Conservation (phyloP, 2,113 vertebrate genomes). For the Lasiurus borealis region DNA sequence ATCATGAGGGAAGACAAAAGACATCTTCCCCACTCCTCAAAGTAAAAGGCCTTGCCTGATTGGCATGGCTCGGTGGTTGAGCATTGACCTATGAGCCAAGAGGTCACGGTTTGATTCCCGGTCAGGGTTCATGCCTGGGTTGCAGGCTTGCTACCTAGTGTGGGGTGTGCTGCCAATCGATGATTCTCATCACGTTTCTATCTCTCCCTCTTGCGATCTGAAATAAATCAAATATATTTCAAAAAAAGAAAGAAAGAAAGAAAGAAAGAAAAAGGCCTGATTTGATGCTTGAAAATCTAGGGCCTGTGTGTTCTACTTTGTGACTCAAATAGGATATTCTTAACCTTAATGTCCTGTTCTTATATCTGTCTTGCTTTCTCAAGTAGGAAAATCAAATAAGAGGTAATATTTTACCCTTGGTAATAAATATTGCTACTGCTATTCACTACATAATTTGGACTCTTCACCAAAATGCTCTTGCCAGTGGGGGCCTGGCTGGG, state of each 20-base stretch:
- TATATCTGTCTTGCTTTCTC: slow-evolving; percentile 40
- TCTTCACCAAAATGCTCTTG: background rate
- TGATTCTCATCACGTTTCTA: too few relatives aligned
- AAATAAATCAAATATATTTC: too few relatives aligned
- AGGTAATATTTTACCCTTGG: background rate
- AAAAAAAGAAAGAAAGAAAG: too few relatives aligned
- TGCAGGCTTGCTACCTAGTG: too few relatives aligned
- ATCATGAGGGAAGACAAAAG: slow-evolving; percentile 32
- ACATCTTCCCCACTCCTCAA: slow-evolving; percentile 11
- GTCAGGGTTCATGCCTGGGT: too few relatives aligned
- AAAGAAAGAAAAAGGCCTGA: background rate
- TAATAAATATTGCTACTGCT: background rate
- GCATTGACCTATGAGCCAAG: too few relatives aligned
- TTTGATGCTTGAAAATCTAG: background rate
- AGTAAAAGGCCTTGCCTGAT: background rate
- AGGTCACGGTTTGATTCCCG: too few relatives aligned
- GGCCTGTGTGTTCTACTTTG: background rate
- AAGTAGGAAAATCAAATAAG: slow-evolving; percentile 26
- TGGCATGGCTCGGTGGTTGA: too few relatives aligned
- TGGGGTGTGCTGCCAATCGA: too few relatives aligned
- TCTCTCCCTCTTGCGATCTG: too few relatives aligned
- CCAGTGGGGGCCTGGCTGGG: background rate
- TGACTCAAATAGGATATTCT: slow-evolving; percentile 32
- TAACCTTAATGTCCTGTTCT: background rate
- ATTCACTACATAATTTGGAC: background rate